Conservation (phyloP, 2,797 vertebrate genomes). For the Nannoperca australis region DNA sequence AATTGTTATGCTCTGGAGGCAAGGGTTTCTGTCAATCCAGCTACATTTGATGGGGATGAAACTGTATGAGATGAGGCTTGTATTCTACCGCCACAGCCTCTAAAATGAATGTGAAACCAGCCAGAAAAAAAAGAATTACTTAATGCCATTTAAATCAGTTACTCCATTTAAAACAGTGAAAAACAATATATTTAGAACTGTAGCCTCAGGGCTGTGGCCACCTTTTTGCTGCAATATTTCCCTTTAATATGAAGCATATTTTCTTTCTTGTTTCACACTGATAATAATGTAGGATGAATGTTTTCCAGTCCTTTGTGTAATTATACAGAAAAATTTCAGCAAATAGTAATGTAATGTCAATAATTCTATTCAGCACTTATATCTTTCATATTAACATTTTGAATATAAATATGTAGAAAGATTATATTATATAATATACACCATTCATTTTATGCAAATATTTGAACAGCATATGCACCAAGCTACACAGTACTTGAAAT, state of each 20-base stretch:
- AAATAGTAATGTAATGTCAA: background rate
- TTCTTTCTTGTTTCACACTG: background rate
- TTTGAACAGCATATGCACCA: background rate
- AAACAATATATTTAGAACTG: slow-evolving; percentile 34
- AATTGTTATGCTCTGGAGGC: slow-evolving; percentile 21
- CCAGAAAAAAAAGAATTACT: slow-evolving; percentile 61
- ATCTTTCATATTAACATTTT: background rate
- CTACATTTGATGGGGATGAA: slow-evolving; percentile 48
- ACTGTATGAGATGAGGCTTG: slow-evolving; percentile 36
- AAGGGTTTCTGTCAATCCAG: slow-evolving; percentile 41
- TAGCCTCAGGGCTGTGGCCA: slow-evolving; percentile 7
- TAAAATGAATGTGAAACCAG: slow-evolving; percentile 41
- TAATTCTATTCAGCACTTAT: background rate
- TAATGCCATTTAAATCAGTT: slow-evolving; percentile 62
- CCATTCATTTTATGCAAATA: slow-evolving; percentile 1
- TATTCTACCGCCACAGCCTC: slow-evolving; percentile 27
- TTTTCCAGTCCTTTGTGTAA: slow-evolving; percentile 7
- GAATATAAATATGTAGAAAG: background rate
- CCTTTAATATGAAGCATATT: slow-evolving; percentile 18
- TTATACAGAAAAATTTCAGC: background rate
- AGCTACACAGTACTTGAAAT: background rate
- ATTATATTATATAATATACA: background rate
- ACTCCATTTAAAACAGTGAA: slow-evolving; percentile 43
- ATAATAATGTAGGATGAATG: background rate
- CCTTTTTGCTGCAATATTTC: slow-evolving; percentile 16